Base-by-base conservation (phyloP, 2,113 vertebrate genomes). In the Callithrix jacchus region DNA sequence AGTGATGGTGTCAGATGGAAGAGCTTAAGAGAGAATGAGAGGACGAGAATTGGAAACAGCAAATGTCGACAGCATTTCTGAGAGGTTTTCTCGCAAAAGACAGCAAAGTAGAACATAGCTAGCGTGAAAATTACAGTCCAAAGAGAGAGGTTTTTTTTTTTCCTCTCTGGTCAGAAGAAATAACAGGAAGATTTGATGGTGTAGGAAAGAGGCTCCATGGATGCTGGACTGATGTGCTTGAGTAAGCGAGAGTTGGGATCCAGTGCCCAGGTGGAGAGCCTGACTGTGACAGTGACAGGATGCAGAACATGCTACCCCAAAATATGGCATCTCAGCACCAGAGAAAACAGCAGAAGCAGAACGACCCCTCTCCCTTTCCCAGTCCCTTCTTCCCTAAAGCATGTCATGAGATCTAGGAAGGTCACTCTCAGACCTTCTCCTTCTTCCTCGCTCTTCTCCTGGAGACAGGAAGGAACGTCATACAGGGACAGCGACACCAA, bases 91-190 rank as follows among this genome's bases (percentile, higher is more conserved):
- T 87, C 83, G 11, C 10, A 27, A 82, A 87, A 77, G 27, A 30
- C 6, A 58, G 21, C 5, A 76, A 58, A 77, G 27, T 10, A 76
- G 32, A 58, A 12, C 64, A 32, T 25, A 42, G 52, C 49, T 30
- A n/a, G n/a, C 21, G 42, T n/a, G 32, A 85, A n/a, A 89, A 61
- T n/a, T 61, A n/a, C 20, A 52, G 21, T 52, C 42, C 82, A 64
- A 52, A 47, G 25, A 37, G 16, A 21, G 45, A 6, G 1, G 2
- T 5, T 16, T 40, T 2, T 4, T 40, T 2, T 49, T n/a, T 76
- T 6, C 52, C 64, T 17, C 17, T 76, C 35, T 27, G 49, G 35
- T 49, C 40, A 40, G 35, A 61, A 94, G 88, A 87, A 42, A 61
- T 77, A 76, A 40, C 2, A 17, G 45, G 42, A 56, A 70, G 18